A percentile compares a stretch with the other conserved stretches of the same genome.
phyloP scores from a whole-genome alignment of 2,797 vertebrate species.

The Pangasius krempfi region DNA sequence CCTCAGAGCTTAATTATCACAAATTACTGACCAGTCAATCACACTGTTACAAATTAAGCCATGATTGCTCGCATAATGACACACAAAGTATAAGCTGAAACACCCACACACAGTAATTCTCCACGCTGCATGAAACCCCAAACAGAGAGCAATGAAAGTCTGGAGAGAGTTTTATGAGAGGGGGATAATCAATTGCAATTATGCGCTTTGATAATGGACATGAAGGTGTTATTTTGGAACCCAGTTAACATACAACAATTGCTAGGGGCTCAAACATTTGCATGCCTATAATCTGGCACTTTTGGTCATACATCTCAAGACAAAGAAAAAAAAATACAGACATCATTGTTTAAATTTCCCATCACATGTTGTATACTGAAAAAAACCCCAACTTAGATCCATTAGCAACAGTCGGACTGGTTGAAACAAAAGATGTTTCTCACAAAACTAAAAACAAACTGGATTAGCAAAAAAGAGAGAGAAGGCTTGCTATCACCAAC shows the following conservation, averaged over 20 bases:
- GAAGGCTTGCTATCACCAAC: slow-evolving; percentile 2
- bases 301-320: slow-evolving; percentile 65
- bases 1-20: slow-evolving; percentile 37
- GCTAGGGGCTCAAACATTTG: slow-evolving; percentile 70
- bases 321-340: slow-evolving; percentile 45
- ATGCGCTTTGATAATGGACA: slow-evolving; percentile 78
- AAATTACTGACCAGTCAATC: slow-evolving; percentile 45
- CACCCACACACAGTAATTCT: slow-evolving; percentile 26
- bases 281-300: slow-evolving; percentile 65
- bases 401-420: slow-evolving; percentile 18
- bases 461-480: slow-evolving; percentile 15
- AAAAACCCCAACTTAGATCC: neutral
- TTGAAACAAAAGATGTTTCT: slow-evolving; percentile 44
- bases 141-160: slow-evolving; percentile 60
- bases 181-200: slow-evolving; percentile 77
- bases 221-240: slow-evolving; percentile 75
- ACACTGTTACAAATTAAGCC: slow-evolving; percentile 44
- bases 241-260: slow-evolving; percentile 75
- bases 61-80: slow-evolving; percentile 42
- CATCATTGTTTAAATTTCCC: slow-evolving; percentile 53
- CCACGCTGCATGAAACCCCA: slow-evolving; percentile 37
- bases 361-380: slow-evolving; percentile 44
- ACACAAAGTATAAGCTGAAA: slow-evolving; percentile 40
- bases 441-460: slow-evolving; percentile 21
- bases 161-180: slow-evolving; percentile 68